Conservation (phyloP, 2,888 invertebrate species). For the Dilophus febrilis region DNA sequence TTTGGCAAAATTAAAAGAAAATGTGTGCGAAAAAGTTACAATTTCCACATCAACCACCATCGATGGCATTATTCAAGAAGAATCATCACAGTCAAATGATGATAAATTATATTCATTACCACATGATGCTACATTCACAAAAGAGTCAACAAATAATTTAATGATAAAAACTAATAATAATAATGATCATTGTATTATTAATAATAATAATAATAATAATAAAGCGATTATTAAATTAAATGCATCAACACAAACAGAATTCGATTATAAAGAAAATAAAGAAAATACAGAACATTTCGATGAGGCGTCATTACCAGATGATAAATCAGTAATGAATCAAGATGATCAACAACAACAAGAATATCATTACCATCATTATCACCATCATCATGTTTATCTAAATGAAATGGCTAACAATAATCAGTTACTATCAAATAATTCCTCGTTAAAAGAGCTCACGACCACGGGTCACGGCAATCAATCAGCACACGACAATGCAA, state of each 20-base stretch:
- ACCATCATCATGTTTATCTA: slow-evolving; percentile 11
- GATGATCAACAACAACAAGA: slow-evolving; percentile 6
- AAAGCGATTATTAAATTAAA: too few relatives aligned
- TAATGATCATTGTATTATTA: too few relatives aligned
- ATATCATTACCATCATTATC: slow-evolving; percentile 4
- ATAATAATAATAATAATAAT: too few relatives aligned
- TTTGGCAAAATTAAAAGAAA: neutral
- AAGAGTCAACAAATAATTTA: neutral
- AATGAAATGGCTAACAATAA: slow-evolving; percentile 1
- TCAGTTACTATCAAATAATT: too few relatives aligned
- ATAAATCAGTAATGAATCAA: too few relatives aligned
- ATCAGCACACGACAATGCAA: too few relatives aligned
- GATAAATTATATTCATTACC: slow-evolving; percentile 2
- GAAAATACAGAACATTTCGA: neutral
- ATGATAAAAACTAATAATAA: too few relatives aligned
- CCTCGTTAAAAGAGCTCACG: too few relatives aligned
- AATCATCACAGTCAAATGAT: too few relatives aligned
- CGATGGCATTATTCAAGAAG: neutral
- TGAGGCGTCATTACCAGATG: too few relatives aligned
- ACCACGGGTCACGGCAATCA: too few relatives aligned
- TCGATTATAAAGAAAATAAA: neutral
- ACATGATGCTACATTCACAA: slow-evolving; percentile 8
- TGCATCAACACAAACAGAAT: slow-evolving; percentile 26
- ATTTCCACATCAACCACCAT: neutral
- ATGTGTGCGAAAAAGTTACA: neutral